phyloP scores from a whole-genome alignment of 2,888 invertebrate genomes.

The Sympetrum striolatum region DNA sequence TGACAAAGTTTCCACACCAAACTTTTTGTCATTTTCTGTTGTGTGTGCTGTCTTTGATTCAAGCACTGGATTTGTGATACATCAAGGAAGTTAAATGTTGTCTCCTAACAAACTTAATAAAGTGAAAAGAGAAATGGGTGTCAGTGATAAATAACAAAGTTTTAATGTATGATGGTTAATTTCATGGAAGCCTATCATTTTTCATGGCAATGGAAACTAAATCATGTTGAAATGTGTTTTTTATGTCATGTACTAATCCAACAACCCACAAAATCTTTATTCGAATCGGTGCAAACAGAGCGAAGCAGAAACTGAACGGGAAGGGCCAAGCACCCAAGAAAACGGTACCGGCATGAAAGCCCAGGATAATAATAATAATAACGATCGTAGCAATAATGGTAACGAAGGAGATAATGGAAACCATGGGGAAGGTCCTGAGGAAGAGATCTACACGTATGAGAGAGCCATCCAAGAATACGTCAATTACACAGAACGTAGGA shows the following conservation, averaged over 20 bases:
- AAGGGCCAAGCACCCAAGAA: neutral
- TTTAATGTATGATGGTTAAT: too few relatives aligned
- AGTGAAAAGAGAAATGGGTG: too few relatives aligned
- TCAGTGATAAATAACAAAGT: too few relatives aligned
- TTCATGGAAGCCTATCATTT: neutral
- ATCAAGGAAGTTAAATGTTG: neutral
- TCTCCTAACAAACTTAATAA: neutral
- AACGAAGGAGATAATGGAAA: slow-evolving; percentile 22
- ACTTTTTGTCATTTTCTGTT: too few relatives aligned
- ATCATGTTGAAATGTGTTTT: too few relatives aligned
- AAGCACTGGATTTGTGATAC: neutral
- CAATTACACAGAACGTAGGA: slow-evolving; percentile 57
- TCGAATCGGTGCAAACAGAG: neutral
- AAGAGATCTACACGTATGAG: slow-evolving; percentile 84
- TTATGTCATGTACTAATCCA: too few relatives aligned
- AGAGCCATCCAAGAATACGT: slow-evolving; percentile 87
- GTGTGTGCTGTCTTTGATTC: neutral
- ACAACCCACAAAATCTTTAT: neutral
- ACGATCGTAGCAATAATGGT: slow-evolving; percentile 7
- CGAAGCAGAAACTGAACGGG: slow-evolving; percentile 9
- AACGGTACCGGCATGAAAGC: slow-evolving; percentile 34
- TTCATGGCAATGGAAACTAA: neutral
- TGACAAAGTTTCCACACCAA: too few relatives aligned
- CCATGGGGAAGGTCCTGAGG: slow-evolving; percentile 24
- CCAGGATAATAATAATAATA: slow-evolving; percentile 18